These are phyloP conservation scores for Lophotriccus pileatus DNA, from an alignment of 2,797 vertebrate genomes.

Conservation along the genomic window DNA sequence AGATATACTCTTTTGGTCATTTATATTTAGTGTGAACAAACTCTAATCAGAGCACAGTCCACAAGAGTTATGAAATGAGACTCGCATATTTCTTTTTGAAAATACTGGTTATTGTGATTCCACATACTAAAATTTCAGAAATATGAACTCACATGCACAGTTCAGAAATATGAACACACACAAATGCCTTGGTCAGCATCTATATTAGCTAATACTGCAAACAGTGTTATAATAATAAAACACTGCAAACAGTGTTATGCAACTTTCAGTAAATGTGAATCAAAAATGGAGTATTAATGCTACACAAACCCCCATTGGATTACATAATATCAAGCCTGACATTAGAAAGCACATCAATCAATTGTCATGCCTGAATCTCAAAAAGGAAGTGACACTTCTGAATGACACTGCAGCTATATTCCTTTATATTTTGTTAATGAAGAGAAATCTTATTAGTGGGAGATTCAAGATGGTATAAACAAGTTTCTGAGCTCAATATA, in stretches of 20 bases:
- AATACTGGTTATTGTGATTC: background rate
- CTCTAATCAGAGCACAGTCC: background rate
- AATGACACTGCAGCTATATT: background rate
- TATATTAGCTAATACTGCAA: background rate
- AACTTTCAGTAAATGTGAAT: background rate
- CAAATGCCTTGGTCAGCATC: background rate
- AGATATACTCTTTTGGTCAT: background rate
- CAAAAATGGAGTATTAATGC: background rate
- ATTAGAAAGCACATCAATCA: background rate
- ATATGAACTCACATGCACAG: background rate
- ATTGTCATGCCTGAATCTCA: background rate
- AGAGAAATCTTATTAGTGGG: background rate
- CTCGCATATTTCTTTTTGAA: background rate
- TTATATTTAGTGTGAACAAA: background rate
- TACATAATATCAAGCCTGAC: background rate
- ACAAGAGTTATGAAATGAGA: background rate
- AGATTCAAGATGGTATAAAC: conserved; percentile 31
- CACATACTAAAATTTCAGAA: background rate
- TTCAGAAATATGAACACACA: background rate
- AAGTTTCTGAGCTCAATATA: conserved; percentile 37
- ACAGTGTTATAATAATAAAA: too few relatives aligned
- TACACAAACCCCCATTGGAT: background rate
- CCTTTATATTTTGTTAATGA: conserved; percentile 22
- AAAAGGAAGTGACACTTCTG: background rate
- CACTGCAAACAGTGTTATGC: background rate